These are phyloP conservation scores for Lasioglossum pauxillum DNA, from an alignment of 2,888 invertebrate genomes.

Conservation along the genomic window DNA sequence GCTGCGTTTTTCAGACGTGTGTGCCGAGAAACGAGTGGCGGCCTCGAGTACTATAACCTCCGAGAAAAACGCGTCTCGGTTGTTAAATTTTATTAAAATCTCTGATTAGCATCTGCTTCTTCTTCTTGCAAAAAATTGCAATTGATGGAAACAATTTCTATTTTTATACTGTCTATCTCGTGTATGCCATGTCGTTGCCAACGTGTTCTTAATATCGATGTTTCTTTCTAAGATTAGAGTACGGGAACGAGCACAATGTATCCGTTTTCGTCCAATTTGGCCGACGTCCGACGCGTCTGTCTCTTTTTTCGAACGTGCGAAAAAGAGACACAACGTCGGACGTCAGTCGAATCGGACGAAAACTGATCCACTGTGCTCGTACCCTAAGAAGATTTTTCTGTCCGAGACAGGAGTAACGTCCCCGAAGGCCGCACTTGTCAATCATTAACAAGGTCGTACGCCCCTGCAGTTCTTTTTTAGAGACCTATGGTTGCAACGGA, in stretches of 20 bases:
- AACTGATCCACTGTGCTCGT: too few species aligned
- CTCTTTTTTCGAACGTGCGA: too few species aligned
- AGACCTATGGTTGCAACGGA: background rate
- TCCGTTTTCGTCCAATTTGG: too few species aligned
- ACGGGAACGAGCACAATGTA: too few species aligned
- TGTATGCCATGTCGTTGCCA: background rate
- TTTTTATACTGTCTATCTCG: too few species aligned
- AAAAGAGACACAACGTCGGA: too few species aligned
- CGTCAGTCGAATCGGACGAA: too few species aligned
- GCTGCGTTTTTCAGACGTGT: slow-evolving; percentile 41
- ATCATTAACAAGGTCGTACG: background rate
- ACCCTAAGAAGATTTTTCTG: background rate
- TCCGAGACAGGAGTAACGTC: background rate
- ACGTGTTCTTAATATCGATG: background rate
- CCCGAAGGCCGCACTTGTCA: background rate
- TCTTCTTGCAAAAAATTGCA: too few species aligned
- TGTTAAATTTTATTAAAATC: background rate
- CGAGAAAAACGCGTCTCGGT: background rate
- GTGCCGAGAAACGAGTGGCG: slow-evolving; percentile 22
- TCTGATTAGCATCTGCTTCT: background rate
- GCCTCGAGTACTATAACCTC: background rate
- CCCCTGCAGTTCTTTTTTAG: background rate
- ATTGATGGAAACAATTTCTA: too few species aligned
- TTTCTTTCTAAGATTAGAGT: background rate
- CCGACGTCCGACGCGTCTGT: too few species aligned